These are phyloP conservation scores for Parauchenoglanis punctatus DNA, from an alignment of 2,797 vertebrate genomes.

Conservation along the genomic window DNA sequence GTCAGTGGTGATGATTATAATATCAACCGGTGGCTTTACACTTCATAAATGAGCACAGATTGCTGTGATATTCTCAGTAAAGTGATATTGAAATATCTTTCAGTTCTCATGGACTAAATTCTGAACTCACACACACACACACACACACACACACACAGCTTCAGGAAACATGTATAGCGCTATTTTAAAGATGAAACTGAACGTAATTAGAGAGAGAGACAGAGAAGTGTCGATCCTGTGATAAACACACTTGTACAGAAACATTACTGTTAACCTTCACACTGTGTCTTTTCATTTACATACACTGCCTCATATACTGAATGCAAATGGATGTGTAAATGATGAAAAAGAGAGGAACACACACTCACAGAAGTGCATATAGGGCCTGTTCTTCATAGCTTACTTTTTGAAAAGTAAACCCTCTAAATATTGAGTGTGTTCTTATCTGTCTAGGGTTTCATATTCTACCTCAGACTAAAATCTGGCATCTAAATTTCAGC, in stretches of 20 bases:
- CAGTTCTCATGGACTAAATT: background rate
- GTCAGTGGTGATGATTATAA: background rate
- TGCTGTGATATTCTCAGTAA: background rate
- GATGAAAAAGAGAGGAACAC: background rate
- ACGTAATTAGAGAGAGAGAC: background rate
- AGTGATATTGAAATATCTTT: background rate
- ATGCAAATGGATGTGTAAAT: conserved; percentile 3
- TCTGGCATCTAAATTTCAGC: no score
- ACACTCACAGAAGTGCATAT: background rate
- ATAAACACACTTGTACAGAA: background rate
- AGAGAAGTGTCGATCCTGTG: background rate
- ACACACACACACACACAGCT: background rate
- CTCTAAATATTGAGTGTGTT: no score
- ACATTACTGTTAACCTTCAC: background rate
- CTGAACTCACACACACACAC: background rate
- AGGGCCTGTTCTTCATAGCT: no score
- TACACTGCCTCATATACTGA: background rate
- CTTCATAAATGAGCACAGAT: background rate
- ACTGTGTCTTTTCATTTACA: background rate
- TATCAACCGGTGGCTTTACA: background rate
- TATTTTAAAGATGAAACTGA: background rate
- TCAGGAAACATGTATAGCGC: background rate
- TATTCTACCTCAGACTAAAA: no score
- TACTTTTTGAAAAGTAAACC: no score
- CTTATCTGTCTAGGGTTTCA: no score